Evolutionary conservation across 2,888 invertebrate genomes (phyloP).

Genomic region (Troilus luridus): DNA sequence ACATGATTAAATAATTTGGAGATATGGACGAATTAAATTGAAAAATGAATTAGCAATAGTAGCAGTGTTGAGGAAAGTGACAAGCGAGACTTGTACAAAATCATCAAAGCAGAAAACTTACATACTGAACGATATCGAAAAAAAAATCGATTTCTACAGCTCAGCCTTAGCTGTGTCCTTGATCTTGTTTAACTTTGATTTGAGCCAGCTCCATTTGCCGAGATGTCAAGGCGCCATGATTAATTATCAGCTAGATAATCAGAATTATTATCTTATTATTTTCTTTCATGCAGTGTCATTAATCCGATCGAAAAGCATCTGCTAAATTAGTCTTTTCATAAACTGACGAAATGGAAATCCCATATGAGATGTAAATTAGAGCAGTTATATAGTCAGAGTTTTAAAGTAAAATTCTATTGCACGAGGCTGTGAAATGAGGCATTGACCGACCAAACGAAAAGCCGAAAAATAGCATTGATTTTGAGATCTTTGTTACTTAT

Average conservation of each 20-base stretch:
- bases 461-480: not conserved
- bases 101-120: not conserved
- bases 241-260: not conserved
- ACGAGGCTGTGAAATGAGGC: not conserved
- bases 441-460: not conserved
- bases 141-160: not conserved
- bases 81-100: not conserved
- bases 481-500: not conserved
- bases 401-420: not conserved
- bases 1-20: no score
- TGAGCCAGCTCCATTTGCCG: not conserved
- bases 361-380: not conserved
- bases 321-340: not conserved
- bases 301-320: not conserved
- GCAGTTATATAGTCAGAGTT: not conserved
- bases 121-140: not conserved
- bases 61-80: no score
- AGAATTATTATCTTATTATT: not conserved
- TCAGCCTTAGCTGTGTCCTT: not conserved
- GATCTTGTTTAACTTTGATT: conserved; percentile 25
- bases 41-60: no score
- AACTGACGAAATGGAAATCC: not conserved
- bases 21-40: no score
- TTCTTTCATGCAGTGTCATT: not conserved
- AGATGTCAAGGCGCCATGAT: not conserved